Percentiles rank a stretch among this genome's conserved stretches.
These are phyloP conservation scores for Lacanobia wlatinum DNA, from an alignment of 2,888 invertebrate species.

Conservation along the genomic window DNA sequence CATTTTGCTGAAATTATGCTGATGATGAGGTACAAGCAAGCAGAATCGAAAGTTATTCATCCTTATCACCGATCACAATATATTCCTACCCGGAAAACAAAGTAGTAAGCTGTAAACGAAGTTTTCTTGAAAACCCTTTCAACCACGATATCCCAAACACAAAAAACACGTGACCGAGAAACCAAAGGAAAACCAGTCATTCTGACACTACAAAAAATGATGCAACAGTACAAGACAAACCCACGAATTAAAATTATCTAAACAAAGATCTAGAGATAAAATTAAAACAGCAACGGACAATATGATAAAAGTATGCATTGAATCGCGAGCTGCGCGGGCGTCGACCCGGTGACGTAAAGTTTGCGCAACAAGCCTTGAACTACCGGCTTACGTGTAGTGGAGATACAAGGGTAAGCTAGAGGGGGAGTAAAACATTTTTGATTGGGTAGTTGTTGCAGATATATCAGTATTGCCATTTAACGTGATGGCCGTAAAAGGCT, in stretches of 20 bases:
- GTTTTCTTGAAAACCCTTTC: neutral
- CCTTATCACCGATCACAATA: neutral
- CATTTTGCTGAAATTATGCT: neutral
- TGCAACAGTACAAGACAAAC: conserved; percentile 12
- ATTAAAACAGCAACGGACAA: conserved; percentile 36
- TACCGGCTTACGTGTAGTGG: conserved; percentile 39
- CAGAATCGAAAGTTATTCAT: neutral
- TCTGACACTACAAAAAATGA: neutral
- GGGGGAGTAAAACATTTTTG: neutral
- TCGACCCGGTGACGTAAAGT: conserved; percentile 64
- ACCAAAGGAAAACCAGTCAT: neutral
- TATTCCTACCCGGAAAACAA: neutral
- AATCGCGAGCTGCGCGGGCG: conserved; percentile 59
- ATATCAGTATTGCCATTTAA: too few species aligned
- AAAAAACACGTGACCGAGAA: too few species aligned
- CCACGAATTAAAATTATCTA: conserved; percentile 32
- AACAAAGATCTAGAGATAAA: conserved; percentile 41
- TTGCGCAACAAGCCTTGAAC: conserved; percentile 70
- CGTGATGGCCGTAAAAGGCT: too few species aligned
- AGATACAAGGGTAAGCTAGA: conserved; percentile 45
- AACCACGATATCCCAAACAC: neutral
- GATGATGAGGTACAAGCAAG: too few species aligned
- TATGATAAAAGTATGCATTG: conserved; percentile 59
- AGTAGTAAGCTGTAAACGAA: neutral
- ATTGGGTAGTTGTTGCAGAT: neutral